phyloP scores from a whole-genome alignment of 2,797 vertebrate genomes.

The Ataeniobius toweri region DNA sequence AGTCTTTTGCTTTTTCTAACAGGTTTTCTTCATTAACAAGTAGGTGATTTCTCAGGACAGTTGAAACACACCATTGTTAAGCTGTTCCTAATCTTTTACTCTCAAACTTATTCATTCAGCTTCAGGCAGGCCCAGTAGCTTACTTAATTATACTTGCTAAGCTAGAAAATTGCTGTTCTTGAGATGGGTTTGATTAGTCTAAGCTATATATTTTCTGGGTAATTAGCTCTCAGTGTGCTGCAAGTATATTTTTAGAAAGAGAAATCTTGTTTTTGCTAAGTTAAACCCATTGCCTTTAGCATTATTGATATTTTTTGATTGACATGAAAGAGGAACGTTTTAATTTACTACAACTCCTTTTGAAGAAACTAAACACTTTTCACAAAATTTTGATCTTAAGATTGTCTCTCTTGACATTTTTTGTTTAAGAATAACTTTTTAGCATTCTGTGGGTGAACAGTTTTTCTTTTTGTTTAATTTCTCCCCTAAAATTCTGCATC shows the following conservation, averaged over 20 bases:
- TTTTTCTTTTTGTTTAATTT: background rate
- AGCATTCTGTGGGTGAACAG: background rate
- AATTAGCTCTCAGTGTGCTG: background rate
- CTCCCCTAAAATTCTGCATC: background rate
- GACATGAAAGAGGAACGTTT: background rate
- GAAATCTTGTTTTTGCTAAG: background rate
- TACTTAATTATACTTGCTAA: conserved; percentile 3
- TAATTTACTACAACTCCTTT: background rate
- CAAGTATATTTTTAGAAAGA: conserved; percentile 2
- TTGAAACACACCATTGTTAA: background rate
- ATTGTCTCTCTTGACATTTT: background rate
- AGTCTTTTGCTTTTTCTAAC: background rate
- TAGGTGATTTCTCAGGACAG: background rate
- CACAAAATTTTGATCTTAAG: background rate
- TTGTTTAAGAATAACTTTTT: background rate
- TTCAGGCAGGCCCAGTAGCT: background rate
- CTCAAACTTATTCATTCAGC: background rate
- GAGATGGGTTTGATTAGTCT: background rate
- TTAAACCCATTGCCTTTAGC: background rate
- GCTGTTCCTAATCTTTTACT: background rate
- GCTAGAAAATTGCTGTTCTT: background rate
- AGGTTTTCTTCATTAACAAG: background rate
- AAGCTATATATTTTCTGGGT: conserved; percentile 2
- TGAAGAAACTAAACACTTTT: background rate
- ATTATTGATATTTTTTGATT: background rate